Percentiles rank a stretch among this genome's conserved stretches.
Conservation (phyloP, 2,797 vertebrate species). For the Vultur gryphus region DNA sequence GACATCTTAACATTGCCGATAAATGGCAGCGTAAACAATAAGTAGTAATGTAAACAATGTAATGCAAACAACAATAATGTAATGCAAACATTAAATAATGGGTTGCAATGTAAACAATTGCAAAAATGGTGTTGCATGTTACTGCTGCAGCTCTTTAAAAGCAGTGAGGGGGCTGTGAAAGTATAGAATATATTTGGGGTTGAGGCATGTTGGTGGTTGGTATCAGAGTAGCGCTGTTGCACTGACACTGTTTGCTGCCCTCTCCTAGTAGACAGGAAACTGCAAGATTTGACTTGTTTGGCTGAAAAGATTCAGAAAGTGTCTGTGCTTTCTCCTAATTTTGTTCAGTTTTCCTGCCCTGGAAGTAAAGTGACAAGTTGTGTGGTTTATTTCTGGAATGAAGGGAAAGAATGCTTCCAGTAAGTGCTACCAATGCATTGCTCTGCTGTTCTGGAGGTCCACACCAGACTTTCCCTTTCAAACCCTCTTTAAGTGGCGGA, state of each 20-base stretch:
- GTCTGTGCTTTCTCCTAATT: background rate
- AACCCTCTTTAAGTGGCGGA: background rate
- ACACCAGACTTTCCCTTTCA: background rate
- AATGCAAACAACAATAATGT: too few relatives aligned
- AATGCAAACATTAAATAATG: background rate
- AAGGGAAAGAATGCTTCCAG: background rate
- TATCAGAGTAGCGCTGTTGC: background rate
- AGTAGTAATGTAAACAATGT: too few relatives aligned
- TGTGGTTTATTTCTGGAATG: background rate
- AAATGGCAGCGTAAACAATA: background rate
- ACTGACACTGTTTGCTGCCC: background rate
- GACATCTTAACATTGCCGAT: background rate
- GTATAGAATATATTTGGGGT: background rate
- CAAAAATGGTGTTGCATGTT: background rate
- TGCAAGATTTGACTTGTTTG: background rate
- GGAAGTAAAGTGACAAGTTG: background rate
- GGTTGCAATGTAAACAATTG: background rate
- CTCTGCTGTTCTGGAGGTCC: background rate
- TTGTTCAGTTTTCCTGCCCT: background rate
- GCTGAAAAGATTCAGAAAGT: background rate
- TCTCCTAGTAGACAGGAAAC: background rate
- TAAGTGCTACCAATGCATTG: background rate
- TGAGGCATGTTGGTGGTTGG: background rate
- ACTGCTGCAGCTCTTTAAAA: background rate
- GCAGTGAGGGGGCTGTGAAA: fast-evolving